A percentile compares a stretch with the other conserved stretches of the same genome.
Conservation (phyloP, 2,113 vertebrate species). For the Microcebus ravelobensis region DNA sequence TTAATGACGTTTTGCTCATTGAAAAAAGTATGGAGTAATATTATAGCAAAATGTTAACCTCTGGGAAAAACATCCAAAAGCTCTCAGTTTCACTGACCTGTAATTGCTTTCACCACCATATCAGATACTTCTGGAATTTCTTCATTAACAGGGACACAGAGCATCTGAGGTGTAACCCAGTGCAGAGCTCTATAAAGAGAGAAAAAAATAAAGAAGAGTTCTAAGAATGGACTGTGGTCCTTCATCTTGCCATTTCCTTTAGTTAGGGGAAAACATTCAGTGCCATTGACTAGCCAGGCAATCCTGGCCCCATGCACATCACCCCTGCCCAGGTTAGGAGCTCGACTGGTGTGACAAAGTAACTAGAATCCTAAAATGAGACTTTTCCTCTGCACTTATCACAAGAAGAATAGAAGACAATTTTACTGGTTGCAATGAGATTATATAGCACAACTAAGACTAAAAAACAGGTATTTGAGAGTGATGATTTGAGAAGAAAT, state of each 20-base stretch:
- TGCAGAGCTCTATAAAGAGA: slow-evolving; percentile 90
- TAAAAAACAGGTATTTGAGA: neutral
- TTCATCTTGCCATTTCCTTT: neutral
- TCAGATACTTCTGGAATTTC: slow-evolving; percentile 97
- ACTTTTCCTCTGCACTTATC: neutral
- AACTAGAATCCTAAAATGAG: neutral
- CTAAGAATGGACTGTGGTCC: neutral
- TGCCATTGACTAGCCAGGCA: neutral
- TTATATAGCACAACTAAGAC: neutral
- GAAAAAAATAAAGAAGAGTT: neutral
- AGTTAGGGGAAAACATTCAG: slow-evolving; percentile 10
- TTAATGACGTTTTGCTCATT: neutral
- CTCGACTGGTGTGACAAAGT: neutral
- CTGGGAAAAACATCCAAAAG: neutral
- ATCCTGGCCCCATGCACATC: neutral
- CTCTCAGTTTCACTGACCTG: slow-evolving; percentile 87
- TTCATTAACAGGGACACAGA: slow-evolving; percentile 96
- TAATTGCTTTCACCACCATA: slow-evolving; percentile 98
- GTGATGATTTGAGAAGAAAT: neutral
- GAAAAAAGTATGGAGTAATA: neutral
- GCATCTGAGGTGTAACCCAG: slow-evolving; percentile 98
- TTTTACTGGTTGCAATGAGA: neutral
- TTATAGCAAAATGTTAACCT: neutral
- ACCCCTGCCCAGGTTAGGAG: neutral
- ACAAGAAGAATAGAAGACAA: neutral